Evolutionary conservation across 2,113 vertebrate species (phyloP).

Genomic region (Halichoeres trimaculatus): DNA sequence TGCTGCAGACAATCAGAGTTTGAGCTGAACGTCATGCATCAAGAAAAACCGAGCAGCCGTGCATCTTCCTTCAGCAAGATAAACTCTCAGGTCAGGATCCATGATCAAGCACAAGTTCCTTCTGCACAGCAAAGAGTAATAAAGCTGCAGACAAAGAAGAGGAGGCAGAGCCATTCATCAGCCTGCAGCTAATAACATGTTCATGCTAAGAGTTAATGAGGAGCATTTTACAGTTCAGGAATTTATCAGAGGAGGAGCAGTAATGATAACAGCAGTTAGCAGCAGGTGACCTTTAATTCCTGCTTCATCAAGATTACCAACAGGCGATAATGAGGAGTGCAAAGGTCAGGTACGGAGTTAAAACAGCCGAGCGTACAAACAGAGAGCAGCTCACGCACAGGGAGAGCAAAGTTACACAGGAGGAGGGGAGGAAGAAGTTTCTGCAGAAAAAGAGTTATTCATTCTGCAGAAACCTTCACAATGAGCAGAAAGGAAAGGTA

Average conservation of each 20-base stretch:
- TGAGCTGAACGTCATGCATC: neutral
- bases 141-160: neutral
- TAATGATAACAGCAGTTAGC: constrained; percentile 1
- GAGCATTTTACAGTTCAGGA: constrained; percentile 24
- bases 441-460: too few relatives aligned
- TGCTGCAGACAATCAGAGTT: neutral
- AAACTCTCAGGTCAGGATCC: constrained; percentile 31
- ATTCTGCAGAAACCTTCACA: too few relatives aligned
- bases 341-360: constrained; percentile 4
- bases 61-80: constrained; percentile 14
- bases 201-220: neutral
- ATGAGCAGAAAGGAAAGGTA: too few relatives aligned
- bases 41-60: neutral
- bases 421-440: too few relatives aligned
- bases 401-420: too few relatives aligned
- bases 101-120: constrained; percentile 17
- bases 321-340: neutral
- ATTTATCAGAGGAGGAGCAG: neutral
- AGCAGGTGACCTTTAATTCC: constrained; percentile 10
- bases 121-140: neutral
- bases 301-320: constrained; percentile 4
- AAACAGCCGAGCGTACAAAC: neutral
- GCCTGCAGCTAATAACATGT: neutral
- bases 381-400: neutral
- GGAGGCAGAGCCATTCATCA: constrained; percentile 2